Evolutionary conservation across 2,797 vertebrate genomes (phyloP).

Genomic region (Pangasius sanitwongsei): DNA sequence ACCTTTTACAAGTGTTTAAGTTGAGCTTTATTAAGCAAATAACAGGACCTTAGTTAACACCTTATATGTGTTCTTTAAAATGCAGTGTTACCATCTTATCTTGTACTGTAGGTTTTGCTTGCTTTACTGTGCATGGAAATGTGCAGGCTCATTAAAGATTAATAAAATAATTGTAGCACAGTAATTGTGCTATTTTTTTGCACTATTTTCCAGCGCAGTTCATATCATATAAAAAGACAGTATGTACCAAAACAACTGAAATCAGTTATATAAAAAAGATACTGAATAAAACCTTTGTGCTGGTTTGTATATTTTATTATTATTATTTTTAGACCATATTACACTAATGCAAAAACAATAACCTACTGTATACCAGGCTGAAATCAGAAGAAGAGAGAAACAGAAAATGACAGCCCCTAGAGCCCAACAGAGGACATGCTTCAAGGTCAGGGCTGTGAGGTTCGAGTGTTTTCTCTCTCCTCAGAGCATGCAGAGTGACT

Average conservation of each 20-base stretch:
- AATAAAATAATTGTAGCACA: neutral
- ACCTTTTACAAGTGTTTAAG: neutral
- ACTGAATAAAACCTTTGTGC: neutral
- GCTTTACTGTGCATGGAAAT: neutral
- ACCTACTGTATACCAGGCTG: neutral
- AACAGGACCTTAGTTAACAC: neutral
- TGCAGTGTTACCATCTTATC: neutral
- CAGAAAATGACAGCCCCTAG: neutral
- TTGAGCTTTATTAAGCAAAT: neutral
- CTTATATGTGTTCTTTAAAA: neutral
- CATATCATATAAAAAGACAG: neutral
- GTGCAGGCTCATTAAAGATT: neutral
- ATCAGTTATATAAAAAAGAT: neutral
- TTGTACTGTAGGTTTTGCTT: neutral
- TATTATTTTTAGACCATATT: neutral
- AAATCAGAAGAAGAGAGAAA: neutral
- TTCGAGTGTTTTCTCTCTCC: slow-evolving; percentile 24
- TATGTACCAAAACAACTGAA: neutral
- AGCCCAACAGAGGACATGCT: slow-evolving; percentile 10
- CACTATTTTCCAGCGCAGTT: neutral
- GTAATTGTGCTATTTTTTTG: neutral
- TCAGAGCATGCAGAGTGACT: neutral
- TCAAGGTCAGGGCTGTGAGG: slow-evolving; percentile 29
- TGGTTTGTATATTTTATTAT: no score
- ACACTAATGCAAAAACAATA: neutral